A percentile compares a stretch with the other conserved stretches of the same genome.
These are phyloP conservation scores for Paralvinella palmiformis DNA, from an alignment of 1,140 invertebrate species.

Conservation along the genomic window DNA sequence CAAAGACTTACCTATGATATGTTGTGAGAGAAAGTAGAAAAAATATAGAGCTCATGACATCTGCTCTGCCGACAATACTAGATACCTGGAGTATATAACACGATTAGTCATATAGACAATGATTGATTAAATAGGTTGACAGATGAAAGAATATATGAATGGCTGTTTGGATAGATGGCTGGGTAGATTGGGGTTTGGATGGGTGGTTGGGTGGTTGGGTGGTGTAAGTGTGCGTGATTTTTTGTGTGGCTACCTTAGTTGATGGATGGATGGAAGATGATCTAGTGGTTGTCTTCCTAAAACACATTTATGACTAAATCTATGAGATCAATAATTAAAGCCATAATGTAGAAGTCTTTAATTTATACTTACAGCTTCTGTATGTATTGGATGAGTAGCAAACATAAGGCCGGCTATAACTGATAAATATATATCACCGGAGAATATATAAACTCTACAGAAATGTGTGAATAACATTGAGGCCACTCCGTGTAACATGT, in stretches of 20 bases:
- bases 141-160: neutral
- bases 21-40: no score
- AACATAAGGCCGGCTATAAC: conserved; percentile 28
- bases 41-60: no score
- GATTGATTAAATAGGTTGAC: no score
- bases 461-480: conserved; percentile 9
- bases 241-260: conserved; percentile 8
- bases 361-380: conserved; percentile 41
- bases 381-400: conserved; percentile 45
- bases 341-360: neutral
- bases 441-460: conserved; percentile 10
- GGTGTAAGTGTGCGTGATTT: conserved; percentile 16
- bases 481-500: conserved; percentile 10
- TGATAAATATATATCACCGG: neutral
- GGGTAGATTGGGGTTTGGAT: neutral
- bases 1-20: no score
- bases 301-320: no score
- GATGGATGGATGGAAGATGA: neutral
- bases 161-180: neutral
- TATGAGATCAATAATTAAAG: no score
- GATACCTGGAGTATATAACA: no score
- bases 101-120: no score
- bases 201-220: neutral
- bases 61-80: no score
- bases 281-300: conserved; percentile 11